Conservation (phyloP, 1,140 invertebrate species). For the Ylistrum balloti region DNA sequence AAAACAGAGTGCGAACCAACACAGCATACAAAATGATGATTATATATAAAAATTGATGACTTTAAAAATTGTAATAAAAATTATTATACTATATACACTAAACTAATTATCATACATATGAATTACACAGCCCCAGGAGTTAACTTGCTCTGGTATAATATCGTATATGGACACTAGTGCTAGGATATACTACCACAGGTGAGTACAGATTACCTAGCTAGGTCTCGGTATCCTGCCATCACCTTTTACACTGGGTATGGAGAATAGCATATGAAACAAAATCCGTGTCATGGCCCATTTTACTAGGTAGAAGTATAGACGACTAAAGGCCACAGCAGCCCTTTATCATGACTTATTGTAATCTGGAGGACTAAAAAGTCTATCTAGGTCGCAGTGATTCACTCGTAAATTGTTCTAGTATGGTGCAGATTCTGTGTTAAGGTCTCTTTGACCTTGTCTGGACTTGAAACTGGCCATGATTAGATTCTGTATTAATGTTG, state of each 20-base stretch:
- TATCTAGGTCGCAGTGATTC: background rate
- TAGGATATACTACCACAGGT: too few relatives aligned
- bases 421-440: background rate
- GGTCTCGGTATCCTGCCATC: too few relatives aligned
- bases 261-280: background rate
- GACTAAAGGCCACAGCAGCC: background rate
- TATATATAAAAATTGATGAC: conserved; percentile 30
- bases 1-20: background rate
- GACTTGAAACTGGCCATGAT: too few relatives aligned
- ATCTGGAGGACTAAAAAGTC: background rate
- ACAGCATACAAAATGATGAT: conserved; percentile 27
- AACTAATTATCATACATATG: background rate
- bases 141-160: background rate
- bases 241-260: background rate
- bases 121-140: conserved; percentile 1
- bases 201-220: too few relatives aligned
- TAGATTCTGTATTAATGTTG: background rate
- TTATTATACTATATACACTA: conserved; percentile 24
- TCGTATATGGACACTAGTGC: background rate
- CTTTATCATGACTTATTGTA: background rate
- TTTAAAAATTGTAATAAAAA: conserved; percentile 41
- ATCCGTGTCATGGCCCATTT: background rate
- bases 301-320: background rate
- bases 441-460: background rate
- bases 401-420: background rate